These are phyloP conservation scores for Lymantria dispar DNA, from an alignment of 2,888 invertebrate species.

Conservation along the genomic window DNA sequence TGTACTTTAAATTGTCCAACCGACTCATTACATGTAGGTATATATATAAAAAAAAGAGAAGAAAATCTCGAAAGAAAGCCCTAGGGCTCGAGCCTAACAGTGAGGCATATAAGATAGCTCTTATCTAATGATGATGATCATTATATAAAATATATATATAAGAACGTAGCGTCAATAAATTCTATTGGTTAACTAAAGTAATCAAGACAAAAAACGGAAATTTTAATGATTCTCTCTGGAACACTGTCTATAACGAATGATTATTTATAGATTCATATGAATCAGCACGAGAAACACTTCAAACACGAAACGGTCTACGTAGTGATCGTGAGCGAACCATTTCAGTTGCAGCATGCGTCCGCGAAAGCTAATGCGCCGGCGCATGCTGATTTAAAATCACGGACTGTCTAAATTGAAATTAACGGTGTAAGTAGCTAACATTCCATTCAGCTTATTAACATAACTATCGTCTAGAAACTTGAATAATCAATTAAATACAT, in stretches of 20 bases:
- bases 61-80: no score
- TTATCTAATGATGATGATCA: no score
- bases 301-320: slow-evolving; percentile 43
- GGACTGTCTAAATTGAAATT: slow-evolving; percentile 49
- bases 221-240: not conserved
- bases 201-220: not conserved
- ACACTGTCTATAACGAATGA: slow-evolving; percentile 37
- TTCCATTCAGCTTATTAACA: slow-evolving; percentile 16
- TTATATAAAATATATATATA: no score
- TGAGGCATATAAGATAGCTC: no score
- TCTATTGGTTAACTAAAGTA: no score
- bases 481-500: slow-evolving; percentile 11
- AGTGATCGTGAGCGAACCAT: slow-evolving; percentile 51
- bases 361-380: slow-evolving; percentile 59
- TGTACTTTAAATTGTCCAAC: no score
- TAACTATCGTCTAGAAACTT: slow-evolving; percentile 17
- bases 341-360: slow-evolving; percentile 44
- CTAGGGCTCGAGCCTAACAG: no score
- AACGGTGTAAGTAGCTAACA: slow-evolving; percentile 21
- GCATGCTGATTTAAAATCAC: slow-evolving; percentile 55
- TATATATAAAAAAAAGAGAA: no score
- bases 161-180: no score
- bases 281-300: slow-evolving; percentile 44
- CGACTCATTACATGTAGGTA: no score
- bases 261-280: slow-evolving; percentile 45